Evolutionary conservation across 2,888 invertebrate genomes (phyloP).

Genomic region (Phymatocera aterrima): DNA sequence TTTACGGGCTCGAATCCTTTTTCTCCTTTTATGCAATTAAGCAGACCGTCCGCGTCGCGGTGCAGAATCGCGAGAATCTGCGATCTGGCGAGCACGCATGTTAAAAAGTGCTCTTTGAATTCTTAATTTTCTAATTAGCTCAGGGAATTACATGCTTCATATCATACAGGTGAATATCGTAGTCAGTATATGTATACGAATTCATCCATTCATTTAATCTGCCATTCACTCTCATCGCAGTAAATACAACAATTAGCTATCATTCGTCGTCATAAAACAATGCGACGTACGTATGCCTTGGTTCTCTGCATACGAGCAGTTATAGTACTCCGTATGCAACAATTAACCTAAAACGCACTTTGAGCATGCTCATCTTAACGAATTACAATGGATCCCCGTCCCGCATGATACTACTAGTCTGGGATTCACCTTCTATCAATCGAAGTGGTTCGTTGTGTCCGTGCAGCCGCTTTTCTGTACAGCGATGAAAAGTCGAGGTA

Average conservation of each 20-base stretch:
- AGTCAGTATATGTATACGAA: neutral
- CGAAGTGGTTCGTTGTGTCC: conserved; percentile 31
- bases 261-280: neutral
- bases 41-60: conserved; percentile 55
- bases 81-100: conserved; percentile 34
- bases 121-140: conserved; percentile 42
- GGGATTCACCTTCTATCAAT: conserved; percentile 39
- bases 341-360: conserved; percentile 10
- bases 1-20: conserved; percentile 61
- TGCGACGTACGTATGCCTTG: neutral
- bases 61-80: conserved; percentile 49
- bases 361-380: conserved; percentile 11
- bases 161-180: conserved; percentile 11
- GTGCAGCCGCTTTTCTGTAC: neutral
- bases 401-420: neutral
- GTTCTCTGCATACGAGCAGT: neutral
- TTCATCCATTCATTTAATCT: too few relatives aligned
- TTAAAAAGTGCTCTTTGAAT: conserved; percentile 36
- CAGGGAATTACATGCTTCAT: conserved; percentile 12
- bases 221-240: neutral
- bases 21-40: conserved; percentile 61
- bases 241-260: neutral
- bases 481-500: conserved; percentile 36
- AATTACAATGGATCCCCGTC: conserved; percentile 26
- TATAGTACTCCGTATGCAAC: neutral